Percentiles rank a stretch among this genome's conserved stretches.
Conservation (phyloP, 2,797 vertebrate species). For the Anableps anableps region DNA sequence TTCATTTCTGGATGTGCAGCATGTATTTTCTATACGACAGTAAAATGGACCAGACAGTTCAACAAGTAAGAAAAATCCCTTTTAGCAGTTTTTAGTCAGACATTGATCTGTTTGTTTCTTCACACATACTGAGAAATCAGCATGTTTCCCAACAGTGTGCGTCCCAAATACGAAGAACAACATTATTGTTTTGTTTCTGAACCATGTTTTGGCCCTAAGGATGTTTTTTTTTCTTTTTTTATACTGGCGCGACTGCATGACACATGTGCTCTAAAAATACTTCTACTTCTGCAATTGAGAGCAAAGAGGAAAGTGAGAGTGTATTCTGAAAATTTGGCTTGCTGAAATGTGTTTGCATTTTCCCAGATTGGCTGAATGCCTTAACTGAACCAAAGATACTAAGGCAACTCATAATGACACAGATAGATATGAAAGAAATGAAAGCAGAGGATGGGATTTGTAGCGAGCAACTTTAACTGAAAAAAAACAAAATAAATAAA, state of each 20-base stretch:
- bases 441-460: background rate
- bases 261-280: slow-evolving; percentile 24
- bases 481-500: background rate
- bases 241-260: slow-evolving; percentile 12
- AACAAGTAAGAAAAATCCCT: background rate
- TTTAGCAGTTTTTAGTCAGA: background rate
- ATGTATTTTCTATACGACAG: background rate
- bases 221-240: background rate
- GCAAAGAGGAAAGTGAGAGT: background rate
- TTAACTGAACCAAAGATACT: background rate
- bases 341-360: background rate
- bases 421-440: background rate
- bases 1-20: background rate
- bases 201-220: slow-evolving; percentile 18
- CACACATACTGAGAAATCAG: background rate
- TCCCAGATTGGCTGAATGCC: background rate
- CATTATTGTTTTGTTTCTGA: slow-evolving; percentile 3
- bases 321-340: background rate
- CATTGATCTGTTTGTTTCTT: slow-evolving; percentile 10
- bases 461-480: background rate
- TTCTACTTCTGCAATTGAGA: slow-evolving; percentile 1
- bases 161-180: background rate
- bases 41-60: background rate
- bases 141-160: background rate
- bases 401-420: background rate